Percentiles rank a stretch among this genome's conserved stretches.
Conservation (phyloP, 2,797 vertebrate species). For the Chaetophractus vellerosus region DNA sequence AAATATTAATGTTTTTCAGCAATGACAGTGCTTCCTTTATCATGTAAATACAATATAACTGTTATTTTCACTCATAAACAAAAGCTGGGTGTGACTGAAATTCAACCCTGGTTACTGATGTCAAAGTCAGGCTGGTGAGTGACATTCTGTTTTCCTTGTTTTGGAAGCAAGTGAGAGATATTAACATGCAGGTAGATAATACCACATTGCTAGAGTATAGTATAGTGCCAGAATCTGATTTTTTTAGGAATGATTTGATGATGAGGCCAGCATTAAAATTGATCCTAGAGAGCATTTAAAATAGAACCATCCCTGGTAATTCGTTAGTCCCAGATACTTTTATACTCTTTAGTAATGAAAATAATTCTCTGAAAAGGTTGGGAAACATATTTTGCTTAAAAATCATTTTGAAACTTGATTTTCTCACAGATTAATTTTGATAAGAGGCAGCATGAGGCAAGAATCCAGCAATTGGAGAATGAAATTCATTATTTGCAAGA, state of each 20-base stretch:
- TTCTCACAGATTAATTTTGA: conserved; percentile 89
- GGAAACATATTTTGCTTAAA: conserved; percentile 43
- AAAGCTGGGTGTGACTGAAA: background rate
- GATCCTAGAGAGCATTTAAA: conserved; percentile 14
- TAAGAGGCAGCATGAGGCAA: conserved; percentile 89
- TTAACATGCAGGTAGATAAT: conserved; percentile 8
- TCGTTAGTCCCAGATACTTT: conserved; percentile 45
- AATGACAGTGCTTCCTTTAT: conserved; percentile 43
- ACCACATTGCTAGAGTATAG: background rate
- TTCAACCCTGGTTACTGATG: background rate
- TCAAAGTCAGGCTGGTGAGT: conserved; percentile 17
- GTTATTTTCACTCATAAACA: conserved; percentile 48
- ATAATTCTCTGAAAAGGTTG: conserved; percentile 24
- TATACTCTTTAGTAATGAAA: background rate
- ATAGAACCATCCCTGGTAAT: conserved; percentile 24
- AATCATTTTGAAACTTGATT: conserved; percentile 64
- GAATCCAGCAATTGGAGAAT: conserved; percentile 89
- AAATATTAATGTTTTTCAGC: background rate
- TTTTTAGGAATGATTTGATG: conserved; percentile 36
- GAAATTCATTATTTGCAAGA: conserved; percentile 88
- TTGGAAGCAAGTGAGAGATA: conserved; percentile 23
- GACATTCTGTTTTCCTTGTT: conserved; percentile 41
- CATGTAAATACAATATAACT: background rate
- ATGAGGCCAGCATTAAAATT: conserved; percentile 49
- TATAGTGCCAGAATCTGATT: background rate